Percentiles rank a stretch among this genome's conserved stretches.
phyloP scores from a whole-genome alignment of 2,113 vertebrate genomes.

The Microtus oregoni region DNA sequence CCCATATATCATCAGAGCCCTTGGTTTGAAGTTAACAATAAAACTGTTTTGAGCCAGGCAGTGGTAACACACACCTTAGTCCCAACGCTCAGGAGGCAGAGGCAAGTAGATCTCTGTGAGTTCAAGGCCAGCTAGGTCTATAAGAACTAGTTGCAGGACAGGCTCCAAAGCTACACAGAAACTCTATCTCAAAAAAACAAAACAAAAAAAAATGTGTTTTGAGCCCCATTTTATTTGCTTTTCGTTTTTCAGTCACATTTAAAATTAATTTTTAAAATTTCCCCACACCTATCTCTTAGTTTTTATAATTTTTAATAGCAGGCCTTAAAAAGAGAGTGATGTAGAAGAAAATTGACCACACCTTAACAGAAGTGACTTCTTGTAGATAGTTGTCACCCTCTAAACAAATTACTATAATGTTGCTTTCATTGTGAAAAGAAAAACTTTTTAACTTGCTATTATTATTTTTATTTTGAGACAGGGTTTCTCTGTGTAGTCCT shows the following conservation, averaged over 20 bases:
- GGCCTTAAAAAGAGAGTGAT: not conserved
- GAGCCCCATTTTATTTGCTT: not conserved
- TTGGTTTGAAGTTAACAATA: not conserved
- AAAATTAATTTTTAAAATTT: conserved; percentile 35
- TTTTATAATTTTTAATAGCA: conserved; percentile 11
- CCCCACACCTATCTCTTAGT: not conserved
- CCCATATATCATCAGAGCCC: fast-evolving
- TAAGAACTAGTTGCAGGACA: no score
- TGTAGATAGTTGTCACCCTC: not conserved
- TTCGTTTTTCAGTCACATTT: not conserved
- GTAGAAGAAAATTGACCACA: not conserved
- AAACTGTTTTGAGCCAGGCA: not conserved
- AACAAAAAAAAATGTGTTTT: not conserved
- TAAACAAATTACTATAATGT: not conserved
- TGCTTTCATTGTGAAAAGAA: not conserved
- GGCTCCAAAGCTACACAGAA: no score
- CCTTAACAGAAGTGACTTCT: not conserved
- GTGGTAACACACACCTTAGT: no score
- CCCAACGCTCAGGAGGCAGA: no score
- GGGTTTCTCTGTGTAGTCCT: not conserved
- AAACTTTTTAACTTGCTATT: not conserved
- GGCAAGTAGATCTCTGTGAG: no score
- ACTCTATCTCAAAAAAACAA: no score
- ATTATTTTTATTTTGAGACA: not conserved
- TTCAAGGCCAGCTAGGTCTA: no score